Base-by-base conservation (phyloP, 2,888 invertebrate species). In the Nasonovia ribisnigri region DNA sequence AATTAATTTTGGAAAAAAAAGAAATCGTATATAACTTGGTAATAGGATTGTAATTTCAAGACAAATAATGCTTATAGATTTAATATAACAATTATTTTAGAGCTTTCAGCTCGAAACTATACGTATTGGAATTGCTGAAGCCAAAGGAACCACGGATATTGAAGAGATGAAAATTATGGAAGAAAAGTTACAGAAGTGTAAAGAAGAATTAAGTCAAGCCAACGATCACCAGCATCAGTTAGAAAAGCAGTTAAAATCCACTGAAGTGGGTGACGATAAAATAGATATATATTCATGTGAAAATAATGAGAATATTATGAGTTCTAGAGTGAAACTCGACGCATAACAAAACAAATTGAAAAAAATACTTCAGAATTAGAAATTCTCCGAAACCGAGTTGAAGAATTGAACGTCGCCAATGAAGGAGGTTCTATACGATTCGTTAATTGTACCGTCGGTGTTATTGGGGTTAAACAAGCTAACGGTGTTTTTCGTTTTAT, bases 11-110 rank as follows among this genome's bases (percentile, higher is more conserved):
- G 95, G 96, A 95, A 88, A 96, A 97, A 95, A 97, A 97, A 94
- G 97, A 97, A 95, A 96, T 96, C 0, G 96, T 97, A 20, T 97
- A 97, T 95, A 96, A 96, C 84, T 96, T 97, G 95, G 97, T 97
- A 95, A 77, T 77, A 96, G 96, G 96, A 95, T 67, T 67, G 36
- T 1, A 77, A 77, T 77, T 46, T 86, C 20, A 43, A 43, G 26
- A 48, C 36, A 42, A 57, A 57, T 6, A 46, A 42, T 26, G 42
- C 8, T 20, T 51, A 11, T 42, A 43, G 16, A 88, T 24, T 11
- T 60, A 86, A 46, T 8, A 6, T 3, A n/a, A 0, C 57, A 10
- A 67, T 89, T 84, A 29, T 92, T 94, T n/a, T 92, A 95, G 95
- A 95, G 94, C 91, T 94, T 94, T 91, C 93, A 95, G 60, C 90